Evolutionary conservation across 2,797 vertebrate species (phyloP).

Genomic region (Tympanoctomys barrerae): DNA sequence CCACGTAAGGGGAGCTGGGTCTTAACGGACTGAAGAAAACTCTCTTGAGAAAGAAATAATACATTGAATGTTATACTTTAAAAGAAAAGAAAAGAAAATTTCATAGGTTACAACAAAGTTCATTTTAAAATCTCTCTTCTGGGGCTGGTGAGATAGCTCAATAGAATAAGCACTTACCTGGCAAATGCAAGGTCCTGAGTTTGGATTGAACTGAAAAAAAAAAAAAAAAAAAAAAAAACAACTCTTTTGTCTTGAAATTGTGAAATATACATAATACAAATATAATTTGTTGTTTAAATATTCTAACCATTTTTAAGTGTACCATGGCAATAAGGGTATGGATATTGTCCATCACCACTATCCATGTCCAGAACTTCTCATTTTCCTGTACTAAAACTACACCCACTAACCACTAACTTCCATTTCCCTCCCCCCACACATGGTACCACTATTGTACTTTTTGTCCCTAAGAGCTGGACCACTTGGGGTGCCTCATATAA

Average conservation of each 20-base stretch:
- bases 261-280: not conserved
- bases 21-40: no score
- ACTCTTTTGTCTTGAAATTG: no score
- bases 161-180: no score
- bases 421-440: not conserved
- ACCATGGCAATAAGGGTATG: not conserved
- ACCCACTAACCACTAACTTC: not conserved
- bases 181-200: no score
- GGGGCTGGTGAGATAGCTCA: no score
- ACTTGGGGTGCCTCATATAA: not conserved
- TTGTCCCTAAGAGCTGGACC: not conserved
- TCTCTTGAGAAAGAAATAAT: no score
- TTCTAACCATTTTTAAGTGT: not conserved
- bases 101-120: not conserved
- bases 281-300: not conserved
- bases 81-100: not conserved
- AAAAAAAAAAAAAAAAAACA: no score
- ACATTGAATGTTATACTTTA: no score
- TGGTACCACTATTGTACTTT: not conserved
- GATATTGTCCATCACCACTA: not conserved
- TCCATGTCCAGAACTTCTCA: not conserved
- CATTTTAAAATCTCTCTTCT: not conserved
- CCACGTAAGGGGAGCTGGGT: no score
- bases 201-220: no score
- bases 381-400: not conserved